Percentiles rank a stretch among this genome's conserved stretches.
Evolutionary conservation across 1,140 invertebrate species (phyloP).

Genomic region (Zaprionus ghesquierei): DNA sequence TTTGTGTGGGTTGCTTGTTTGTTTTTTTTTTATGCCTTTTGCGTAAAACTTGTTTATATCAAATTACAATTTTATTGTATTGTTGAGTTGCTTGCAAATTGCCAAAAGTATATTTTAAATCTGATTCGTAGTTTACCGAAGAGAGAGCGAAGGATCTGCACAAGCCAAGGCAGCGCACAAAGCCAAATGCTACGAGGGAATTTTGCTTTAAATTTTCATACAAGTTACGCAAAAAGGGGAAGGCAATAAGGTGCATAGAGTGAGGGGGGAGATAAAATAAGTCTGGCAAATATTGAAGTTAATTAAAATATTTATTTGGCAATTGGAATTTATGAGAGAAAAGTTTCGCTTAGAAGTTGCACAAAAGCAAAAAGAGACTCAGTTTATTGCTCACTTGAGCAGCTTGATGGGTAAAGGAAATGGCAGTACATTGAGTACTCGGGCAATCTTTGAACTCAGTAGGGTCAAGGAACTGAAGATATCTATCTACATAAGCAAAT

Average conservation of each 20-base stretch:
- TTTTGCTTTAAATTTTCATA: conserved; percentile 8
- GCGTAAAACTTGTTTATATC: conserved; percentile 69
- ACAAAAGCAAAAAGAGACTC: not conserved
- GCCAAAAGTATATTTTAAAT: conserved; percentile 53
- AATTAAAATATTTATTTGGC: not conserved
- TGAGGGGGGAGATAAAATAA: not conserved
- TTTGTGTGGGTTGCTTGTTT: no score
- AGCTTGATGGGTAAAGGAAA: not conserved
- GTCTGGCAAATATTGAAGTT: not conserved
- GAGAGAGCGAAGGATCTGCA: not conserved
- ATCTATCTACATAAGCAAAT: no score
- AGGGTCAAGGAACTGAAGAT: not conserved
- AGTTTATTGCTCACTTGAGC: not conserved
- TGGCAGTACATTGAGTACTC: not conserved
- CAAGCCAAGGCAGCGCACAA: not conserved
- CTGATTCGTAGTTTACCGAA: conserved; percentile 36
- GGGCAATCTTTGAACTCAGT: not conserved
- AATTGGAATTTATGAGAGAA: not conserved
- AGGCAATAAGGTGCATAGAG: not conserved
- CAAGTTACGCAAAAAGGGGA: not conserved
- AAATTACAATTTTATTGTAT: conserved; percentile 73
- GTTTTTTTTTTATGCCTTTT: conserved; percentile 26
- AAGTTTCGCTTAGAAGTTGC: not conserved
- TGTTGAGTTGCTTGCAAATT: conserved; percentile 45
- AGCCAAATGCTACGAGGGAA: not conserved